Percentiles rank a stretch among this genome's conserved stretches.
Evolutionary conservation across 2,888 invertebrate species (phyloP).

Genomic region (Malthinus flaveolus): DNA sequence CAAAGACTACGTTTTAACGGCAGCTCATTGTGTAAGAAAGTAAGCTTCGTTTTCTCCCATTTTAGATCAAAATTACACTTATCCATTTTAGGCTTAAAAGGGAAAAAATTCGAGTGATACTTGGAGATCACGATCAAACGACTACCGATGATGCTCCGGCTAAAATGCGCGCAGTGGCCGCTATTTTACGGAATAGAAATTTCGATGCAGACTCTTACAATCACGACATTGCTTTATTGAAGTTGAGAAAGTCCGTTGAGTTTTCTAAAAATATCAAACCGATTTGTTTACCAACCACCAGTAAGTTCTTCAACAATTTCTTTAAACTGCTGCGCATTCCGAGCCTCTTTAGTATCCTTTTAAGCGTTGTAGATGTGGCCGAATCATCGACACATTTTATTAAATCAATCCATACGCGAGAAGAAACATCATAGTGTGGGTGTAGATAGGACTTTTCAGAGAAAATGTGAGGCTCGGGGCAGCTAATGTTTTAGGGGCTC

Average conservation of each 20-base stretch:
- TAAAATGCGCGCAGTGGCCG: slow-evolving; percentile 79
- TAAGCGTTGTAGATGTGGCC: too few species aligned
- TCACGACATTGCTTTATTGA: slow-evolving; percentile 81
- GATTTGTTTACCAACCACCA: slow-evolving; percentile 68
- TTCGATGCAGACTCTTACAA: slow-evolving; percentile 86
- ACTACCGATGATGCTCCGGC: slow-evolving; percentile 76
- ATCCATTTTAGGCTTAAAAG: slow-evolving; percentile 66
- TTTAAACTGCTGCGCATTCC: too few species aligned
- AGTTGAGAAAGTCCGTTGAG: slow-evolving; percentile 74
- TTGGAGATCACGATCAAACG: slow-evolving; percentile 85
- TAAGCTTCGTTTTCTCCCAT: slow-evolving; percentile 43
- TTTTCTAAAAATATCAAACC: slow-evolving; percentile 78
- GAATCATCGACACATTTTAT: too few species aligned
- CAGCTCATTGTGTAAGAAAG: slow-evolving; percentile 85
- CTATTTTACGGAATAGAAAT: slow-evolving; percentile 77
- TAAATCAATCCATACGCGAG: too few species aligned
- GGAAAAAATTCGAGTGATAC: slow-evolving; percentile 79
- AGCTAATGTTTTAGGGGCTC: too few species aligned
- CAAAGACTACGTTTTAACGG: slow-evolving; percentile 82
- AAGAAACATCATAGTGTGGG: too few species aligned
- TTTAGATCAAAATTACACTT: neutral
- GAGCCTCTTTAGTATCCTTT: too few species aligned
- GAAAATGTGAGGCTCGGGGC: too few species aligned
- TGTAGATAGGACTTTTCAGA: too few species aligned
- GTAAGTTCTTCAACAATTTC: neutral